Conservation (phyloP, 1,140 invertebrate genomes). For the Condylostylus longicornis region DNA sequence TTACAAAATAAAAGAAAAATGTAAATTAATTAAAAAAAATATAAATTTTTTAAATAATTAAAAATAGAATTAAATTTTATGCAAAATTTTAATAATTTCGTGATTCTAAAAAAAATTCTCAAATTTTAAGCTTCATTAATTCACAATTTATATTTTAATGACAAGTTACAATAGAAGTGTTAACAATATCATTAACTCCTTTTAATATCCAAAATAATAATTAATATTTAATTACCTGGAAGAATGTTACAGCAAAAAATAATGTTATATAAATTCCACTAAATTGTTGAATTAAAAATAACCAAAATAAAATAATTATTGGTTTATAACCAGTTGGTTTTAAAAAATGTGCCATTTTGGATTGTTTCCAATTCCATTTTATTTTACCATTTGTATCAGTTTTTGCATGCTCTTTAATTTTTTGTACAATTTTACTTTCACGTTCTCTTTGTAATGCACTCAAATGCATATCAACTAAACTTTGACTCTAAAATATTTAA, state of each 20-base stretch:
- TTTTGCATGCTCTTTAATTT: constrained; percentile 7
- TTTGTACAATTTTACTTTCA: constrained; percentile 24
- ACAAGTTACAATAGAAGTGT: too few relatives aligned
- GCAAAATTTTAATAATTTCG: background rate
- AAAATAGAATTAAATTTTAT: background rate
- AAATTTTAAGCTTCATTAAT: too few relatives aligned
- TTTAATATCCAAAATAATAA: too few relatives aligned
- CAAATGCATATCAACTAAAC: constrained; percentile 27
- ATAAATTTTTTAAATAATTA: background rate
- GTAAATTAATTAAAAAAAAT: too few relatives aligned
- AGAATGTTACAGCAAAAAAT: constrained; percentile 52
- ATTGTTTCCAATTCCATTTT: constrained; percentile 11
- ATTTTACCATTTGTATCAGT: constrained; percentile 28
- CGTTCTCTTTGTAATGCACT: constrained; percentile 30
- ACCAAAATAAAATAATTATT: constrained; percentile 36
- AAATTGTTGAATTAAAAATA: constrained; percentile 47
- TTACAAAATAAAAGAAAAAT: too few relatives aligned
- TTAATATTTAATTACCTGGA: constrained; percentile 34
- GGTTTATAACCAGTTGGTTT: constrained; percentile 45
- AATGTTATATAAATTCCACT: constrained; percentile 51
- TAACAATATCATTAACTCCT: too few relatives aligned
- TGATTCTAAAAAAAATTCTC: background rate
- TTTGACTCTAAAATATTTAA: constrained; percentile 9
- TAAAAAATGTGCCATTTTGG: constrained; percentile 31
- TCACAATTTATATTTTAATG: too few relatives aligned